Base-by-base conservation (phyloP, 2,888 invertebrate species). In the Cyclophora albipunctata region DNA sequence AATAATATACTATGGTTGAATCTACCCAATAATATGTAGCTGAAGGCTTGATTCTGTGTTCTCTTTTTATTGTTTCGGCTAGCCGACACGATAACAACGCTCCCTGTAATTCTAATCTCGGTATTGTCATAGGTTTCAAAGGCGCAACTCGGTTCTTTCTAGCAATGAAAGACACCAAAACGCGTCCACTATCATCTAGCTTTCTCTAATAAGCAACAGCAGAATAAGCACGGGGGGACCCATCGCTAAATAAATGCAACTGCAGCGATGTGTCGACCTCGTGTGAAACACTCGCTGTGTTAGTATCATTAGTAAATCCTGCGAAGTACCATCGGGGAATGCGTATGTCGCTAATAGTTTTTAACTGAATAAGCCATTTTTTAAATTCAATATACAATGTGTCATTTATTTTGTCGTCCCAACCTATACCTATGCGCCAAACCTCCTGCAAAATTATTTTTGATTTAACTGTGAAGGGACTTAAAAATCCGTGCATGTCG, bases 381-480 rank as follows among this genome's bases (percentile, higher is more conserved):
- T 37, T 34, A 45, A 41, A 49, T 3, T 34, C 33, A n/a, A 7
- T 35, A 3, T 42, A 34, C 34, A 37, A 37, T 5, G 45, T 5
- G 7, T 7, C 20, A 7, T 20, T 20, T 6, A 46, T 46, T 34
- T 35, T 37, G 34, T 40, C 20, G 5, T 58, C 52, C 58, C 58
- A 60, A 3, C 44, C 48, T 1, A 56, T 41, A 7, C 52, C 50
- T 2, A 6, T 33, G n/a, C 45, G 45, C 52, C 54, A 55, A 3
- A 53, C 48, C 5, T 59, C 49, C 47, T 59, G 60, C 3, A 64
- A 45, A 20, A 64, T 52, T 3, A 62, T 58, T 45, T 50, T 53
- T 5, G 55, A 58, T 44, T 56, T 46, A 7, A 62, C 55, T 2
- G 57, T 54, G 40, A 62, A 59, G 3, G 61, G 61, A 4, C 58